Evolutionary conservation across 2,797 vertebrate genomes (phyloP), one percentile per base, ranked within the genome.

Genomic region (Heterohyrax brucei): DNA sequence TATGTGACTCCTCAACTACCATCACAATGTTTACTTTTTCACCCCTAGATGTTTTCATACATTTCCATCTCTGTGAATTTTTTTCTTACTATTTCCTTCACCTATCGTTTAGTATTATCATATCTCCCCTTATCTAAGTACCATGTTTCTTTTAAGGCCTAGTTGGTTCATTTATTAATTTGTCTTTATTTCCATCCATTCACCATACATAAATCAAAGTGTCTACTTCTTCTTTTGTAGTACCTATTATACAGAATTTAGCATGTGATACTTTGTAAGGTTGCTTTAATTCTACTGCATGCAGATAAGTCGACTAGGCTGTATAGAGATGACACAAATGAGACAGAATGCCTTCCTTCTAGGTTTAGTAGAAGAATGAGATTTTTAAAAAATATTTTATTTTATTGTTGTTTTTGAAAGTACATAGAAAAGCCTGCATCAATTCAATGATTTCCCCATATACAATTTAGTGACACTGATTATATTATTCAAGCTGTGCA

Each of bases 281-380:
- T 81, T 83, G 48, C 79, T 89, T 94, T 75, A 91, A 95, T 91
- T 91, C 7, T 50, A 3, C 64, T 50, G 30, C 72, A 24, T 78
- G 39, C 12, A 81, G 39, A 91, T 56, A 73, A 1, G 48, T 85
- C 14, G 53, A 56, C 28, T 86, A 75, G 59, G 28, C 30, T 79
- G 86, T 30, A 70, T 56, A 70, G 21, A 89, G 39, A 48, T 81
- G 30, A 53, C n/a, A 59, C 1, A 4, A 86, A 77, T 56, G 56
- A 86, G n/a, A 75, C 3, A 87, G 16, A 92, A 87, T 89, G 77
- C 0, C 84, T 94, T 95, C 4, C 30, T 59, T 96, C 28, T 90
- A 64, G n/a, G 0, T 59, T 94, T 80, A 84, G 6, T 39, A 88
- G 5, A 62, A 62, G 22, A 24, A 62, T 21, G 22, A 5, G 19